Conservation (phyloP, 2,888 invertebrate species). For the Drosophila yooni region DNA sequence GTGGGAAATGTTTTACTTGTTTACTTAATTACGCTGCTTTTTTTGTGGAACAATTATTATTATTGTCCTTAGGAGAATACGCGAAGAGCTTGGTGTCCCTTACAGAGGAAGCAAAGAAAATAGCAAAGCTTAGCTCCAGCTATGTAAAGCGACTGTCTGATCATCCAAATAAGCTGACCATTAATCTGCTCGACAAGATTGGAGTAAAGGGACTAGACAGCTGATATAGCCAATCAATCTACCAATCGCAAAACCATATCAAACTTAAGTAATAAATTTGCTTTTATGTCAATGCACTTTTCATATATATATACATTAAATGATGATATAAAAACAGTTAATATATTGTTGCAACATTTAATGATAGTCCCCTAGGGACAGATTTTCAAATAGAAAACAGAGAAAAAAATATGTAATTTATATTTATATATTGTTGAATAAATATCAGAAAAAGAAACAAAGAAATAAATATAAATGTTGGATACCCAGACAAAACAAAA, state of each 20-base stretch:
- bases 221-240: not conserved
- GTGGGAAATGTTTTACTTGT: not conserved
- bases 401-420: not conserved
- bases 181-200: not conserved
- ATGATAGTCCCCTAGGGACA: not conserved
- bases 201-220: not conserved
- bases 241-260: not conserved
- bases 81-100: no score
- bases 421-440: not conserved
- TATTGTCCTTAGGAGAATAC: not conserved
- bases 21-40: not conserved
- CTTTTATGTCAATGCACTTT: not conserved
- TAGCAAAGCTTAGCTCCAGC: rapidly evolving
- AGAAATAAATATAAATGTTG: not conserved
- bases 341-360: not conserved
- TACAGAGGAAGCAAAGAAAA: not conserved
- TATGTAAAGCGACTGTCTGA: not conserved
- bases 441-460: not conserved
- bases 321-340: not conserved
- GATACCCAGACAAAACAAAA: not conserved
- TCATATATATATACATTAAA: not conserved
- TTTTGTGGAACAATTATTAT: not conserved
- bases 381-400: not conserved
- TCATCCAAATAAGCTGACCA: not conserved
- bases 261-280: not conserved